phyloP scores from a whole-genome alignment of 2,113 vertebrate species.

The Dryoscopus gambensis region DNA sequence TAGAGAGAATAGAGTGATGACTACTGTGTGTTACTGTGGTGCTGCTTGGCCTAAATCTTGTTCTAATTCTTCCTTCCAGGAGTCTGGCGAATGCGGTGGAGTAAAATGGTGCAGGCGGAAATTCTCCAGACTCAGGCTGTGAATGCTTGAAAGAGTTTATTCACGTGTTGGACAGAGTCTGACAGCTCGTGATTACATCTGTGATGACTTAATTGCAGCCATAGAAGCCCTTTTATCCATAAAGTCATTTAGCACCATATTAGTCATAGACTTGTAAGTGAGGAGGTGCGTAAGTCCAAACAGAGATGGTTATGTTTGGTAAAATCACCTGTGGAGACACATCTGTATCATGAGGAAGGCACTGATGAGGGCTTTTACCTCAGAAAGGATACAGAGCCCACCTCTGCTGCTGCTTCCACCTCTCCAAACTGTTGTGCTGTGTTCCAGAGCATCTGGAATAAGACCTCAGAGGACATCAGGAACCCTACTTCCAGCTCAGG shows the following conservation, averaged over 20 bases:
- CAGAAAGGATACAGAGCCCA: neutral
- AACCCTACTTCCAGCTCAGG: neutral
- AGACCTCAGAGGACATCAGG: neutral
- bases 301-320: neutral
- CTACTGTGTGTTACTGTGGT: neutral
- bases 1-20: neutral
- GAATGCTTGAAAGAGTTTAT: neutral
- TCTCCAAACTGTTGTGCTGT: neutral
- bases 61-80: neutral
- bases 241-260: neutral
- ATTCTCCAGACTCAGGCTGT: neutral
- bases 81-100: neutral
- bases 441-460: neutral
- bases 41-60: neutral
- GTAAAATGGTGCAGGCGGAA: neutral
- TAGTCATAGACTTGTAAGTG: neutral
- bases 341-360: neutral
- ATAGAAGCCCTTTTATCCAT: neutral
- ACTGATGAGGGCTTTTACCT: neutral
- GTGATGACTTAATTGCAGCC: neutral
- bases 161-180: neutral
- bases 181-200: neutral
- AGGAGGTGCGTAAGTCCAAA: neutral
- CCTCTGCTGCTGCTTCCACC: neutral
- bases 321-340: neutral